These are phyloP conservation scores for Oceanites oceanicus DNA, from an alignment of 2,113 vertebrate species.

Conservation along the genomic window DNA sequence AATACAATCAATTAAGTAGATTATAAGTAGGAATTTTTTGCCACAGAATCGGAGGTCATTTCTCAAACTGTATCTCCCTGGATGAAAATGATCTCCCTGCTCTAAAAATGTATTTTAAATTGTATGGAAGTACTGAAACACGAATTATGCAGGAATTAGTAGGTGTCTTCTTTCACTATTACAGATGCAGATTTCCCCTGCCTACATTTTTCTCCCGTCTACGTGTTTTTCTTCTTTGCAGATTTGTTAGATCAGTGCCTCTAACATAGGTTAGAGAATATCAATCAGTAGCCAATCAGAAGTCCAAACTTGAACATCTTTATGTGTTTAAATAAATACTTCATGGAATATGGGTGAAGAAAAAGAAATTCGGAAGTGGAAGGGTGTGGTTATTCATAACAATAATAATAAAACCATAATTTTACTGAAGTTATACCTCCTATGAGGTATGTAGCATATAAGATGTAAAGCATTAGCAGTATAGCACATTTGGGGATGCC, in stretches of 20 bases:
- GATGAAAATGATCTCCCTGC: background rate
- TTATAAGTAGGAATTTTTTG: background rate
- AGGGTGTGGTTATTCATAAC: background rate
- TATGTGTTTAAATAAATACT: background rate
- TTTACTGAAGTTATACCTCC: background rate
- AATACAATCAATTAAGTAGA: background rate
- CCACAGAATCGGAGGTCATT: background rate
- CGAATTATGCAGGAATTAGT: background rate
- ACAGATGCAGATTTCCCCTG: background rate
- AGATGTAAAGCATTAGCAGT: background rate
- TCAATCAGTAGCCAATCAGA: background rate
- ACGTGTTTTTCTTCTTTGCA: background rate
- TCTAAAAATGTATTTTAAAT: constrained; percentile 1
- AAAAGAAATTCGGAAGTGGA: background rate
- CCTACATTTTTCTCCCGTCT: background rate
- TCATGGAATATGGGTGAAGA: background rate
- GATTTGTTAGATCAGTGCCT: background rate
- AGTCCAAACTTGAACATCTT: background rate
- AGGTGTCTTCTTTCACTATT: background rate
- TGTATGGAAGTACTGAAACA: background rate
- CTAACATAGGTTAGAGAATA: background rate
- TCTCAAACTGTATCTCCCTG: background rate
- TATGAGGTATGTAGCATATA: background rate
- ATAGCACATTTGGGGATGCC: background rate
- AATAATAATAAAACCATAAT: background rate